A percentile compares a stretch with the other conserved stretches of the same genome.
Evolutionary conservation across 2,113 vertebrate genomes (phyloP).

Genomic region (Tetrax tetrax): DNA sequence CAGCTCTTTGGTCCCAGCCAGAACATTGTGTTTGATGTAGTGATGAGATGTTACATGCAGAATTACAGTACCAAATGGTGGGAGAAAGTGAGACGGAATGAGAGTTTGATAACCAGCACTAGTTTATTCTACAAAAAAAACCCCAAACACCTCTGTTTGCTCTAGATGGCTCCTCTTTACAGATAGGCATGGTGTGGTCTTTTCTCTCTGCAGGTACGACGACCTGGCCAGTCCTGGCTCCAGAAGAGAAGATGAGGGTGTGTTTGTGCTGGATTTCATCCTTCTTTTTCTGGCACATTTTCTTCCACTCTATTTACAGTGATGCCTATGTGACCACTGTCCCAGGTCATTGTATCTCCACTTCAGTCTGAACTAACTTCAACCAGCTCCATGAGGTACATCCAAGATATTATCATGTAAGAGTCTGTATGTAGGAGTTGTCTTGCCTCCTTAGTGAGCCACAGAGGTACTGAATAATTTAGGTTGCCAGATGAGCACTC

Average conservation of each 20-base stretch:
- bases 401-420: neutral
- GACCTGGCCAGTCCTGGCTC: neutral
- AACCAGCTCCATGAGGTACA: neutral
- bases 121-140: neutral
- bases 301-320: rapidly evolving
- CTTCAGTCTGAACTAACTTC: neutral
- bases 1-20: neutral
- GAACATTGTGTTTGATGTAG: neutral
- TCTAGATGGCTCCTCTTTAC: neutral
- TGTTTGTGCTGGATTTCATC: neutral
- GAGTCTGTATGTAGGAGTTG: neutral
- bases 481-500: neutral
- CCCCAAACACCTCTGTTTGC: neutral
- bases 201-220: neutral
- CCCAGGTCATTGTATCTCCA: rapidly evolving
- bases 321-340: rapidly evolving
- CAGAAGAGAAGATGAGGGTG: neutral
- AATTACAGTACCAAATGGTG: neutral
- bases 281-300: neutral
- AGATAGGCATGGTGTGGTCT: neutral
- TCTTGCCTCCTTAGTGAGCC: neutral
- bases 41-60: neutral
- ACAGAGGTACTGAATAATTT: neutral
- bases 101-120: neutral
- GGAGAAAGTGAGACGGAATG: neutral